Evolutionary conservation across 2,888 invertebrate genomes (phyloP), one percentile per base, ranked within the genome.

Genomic region (Drosophila yooni): DNA sequence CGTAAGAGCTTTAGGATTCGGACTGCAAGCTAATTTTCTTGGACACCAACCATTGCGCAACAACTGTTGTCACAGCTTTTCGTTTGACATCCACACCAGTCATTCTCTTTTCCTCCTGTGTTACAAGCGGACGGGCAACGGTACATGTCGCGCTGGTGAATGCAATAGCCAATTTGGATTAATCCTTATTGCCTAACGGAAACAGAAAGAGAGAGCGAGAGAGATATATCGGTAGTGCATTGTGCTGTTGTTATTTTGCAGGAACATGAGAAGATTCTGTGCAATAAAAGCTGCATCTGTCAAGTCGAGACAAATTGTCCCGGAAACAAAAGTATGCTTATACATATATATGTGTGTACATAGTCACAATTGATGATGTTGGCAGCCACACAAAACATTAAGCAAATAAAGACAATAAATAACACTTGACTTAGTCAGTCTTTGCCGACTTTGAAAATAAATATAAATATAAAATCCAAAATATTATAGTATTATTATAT

Each of bases 251-350:
- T 48, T 59, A 43, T 43, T 57, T 56, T 48, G n/a, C 46, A 43
- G 56, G 40, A 53, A 53, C 3, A 67, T 75, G 71, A 36, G 62
- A 69, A 50, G 43, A 71, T 68, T 76, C 53, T 70, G 33, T 70
- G 65, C 81, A 80, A 88, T 85, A 88, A 85, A 77, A 82, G 75
- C 69, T 68, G 56, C 65, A 18, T n/a, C 58, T 60, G 68, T 57
- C 48, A 57, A 64, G 57, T 29, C 33, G 54, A 67, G 80, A 76
- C 65, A 79, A 76, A 68, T 71, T 69, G 68, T 71, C 72, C 61
- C 48, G 48, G 18, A 60, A 46, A 29, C 33, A 60, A 27, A 29
- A 27, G 38, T 27, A 29, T n/a, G 7, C 0, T 11, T n/a, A 15
- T 40, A 61, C n/a, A 31, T 59, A 21, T 46, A 25, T 6, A 29